A percentile compares a stretch with the other conserved stretches of the same genome.
phyloP scores from a whole-genome alignment of 2,113 vertebrate species.

The Alosa alosa region DNA sequence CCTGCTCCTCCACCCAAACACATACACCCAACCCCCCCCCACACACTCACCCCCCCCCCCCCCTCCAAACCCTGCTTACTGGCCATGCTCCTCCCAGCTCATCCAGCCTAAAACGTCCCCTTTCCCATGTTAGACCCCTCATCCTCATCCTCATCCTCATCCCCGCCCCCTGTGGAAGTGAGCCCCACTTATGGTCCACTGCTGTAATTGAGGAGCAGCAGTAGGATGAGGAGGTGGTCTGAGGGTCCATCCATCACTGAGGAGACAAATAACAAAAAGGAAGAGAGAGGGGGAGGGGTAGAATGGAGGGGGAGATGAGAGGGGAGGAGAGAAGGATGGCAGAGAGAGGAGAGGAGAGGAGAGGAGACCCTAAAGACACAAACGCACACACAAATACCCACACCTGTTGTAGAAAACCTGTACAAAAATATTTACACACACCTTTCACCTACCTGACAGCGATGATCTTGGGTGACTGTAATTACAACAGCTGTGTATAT shows the following conservation, averaged over 20 bases:
- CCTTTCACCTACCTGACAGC: not conserved
- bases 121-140: not conserved
- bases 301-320: too few relatives aligned
- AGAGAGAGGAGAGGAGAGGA: not conserved
- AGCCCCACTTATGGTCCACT: not conserved
- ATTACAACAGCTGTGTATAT: not conserved
- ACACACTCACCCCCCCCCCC: not conserved
- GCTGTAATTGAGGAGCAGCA: not conserved
- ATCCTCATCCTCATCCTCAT: not conserved
- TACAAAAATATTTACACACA: not conserved
- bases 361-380: not conserved
- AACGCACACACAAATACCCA: not conserved
- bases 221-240: not conserved
- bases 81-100: not conserved
- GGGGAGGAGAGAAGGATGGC: not conserved
- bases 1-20: not conserved
- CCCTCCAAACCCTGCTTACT: not conserved
- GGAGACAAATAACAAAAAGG: not conserved
- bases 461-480: not conserved
- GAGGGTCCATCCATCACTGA: not conserved
- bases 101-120: not conserved
- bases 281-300: not conserved
- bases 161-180: not conserved
- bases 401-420: not conserved
- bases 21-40: not conserved